Percentiles rank a stretch among this genome's conserved stretches.
Conservation (phyloP, 1,140 invertebrate species). For the Diorhabda elongata region DNA sequence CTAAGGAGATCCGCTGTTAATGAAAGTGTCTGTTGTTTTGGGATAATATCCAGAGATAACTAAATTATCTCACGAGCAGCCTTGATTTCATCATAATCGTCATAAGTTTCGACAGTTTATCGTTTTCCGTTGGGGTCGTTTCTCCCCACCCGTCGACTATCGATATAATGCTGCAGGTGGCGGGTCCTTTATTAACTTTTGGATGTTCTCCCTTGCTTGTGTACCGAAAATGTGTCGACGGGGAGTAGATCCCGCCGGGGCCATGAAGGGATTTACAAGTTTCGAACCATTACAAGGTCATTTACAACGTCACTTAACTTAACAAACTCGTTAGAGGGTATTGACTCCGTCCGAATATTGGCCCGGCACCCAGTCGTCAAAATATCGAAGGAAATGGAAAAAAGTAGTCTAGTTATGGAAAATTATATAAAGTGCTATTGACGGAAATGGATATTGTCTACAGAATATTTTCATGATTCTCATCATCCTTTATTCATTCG, state of each 20-base stretch:
- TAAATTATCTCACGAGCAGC: background rate
- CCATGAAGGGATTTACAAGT: slow-evolving; percentile 12
- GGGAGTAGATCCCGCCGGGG: slow-evolving; percentile 13
- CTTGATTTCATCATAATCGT: background rate
- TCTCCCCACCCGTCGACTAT: slow-evolving; percentile 1
- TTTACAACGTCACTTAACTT: slow-evolving; percentile 16
- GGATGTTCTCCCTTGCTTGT: background rate
- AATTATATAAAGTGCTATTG: too few species aligned
- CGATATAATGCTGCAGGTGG: slow-evolving; percentile 4
- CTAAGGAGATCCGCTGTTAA: background rate
- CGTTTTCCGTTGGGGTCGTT: background rate
- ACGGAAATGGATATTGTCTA: too few species aligned
- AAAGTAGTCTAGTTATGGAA: too few species aligned
- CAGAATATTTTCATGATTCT: too few species aligned
- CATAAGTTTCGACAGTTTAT: background rate
- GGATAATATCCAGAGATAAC: background rate
- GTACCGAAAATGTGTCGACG: slow-evolving; percentile 10
- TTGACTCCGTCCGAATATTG: slow-evolving; percentile 9
- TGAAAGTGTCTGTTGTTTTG: background rate
- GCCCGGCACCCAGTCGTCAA: too few species aligned
- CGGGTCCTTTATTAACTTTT: slow-evolving; percentile 11
- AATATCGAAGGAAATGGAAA: too few species aligned
- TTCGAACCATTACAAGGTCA: slow-evolving; percentile 19
- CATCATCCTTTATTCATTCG: too few species aligned
- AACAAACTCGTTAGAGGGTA: slow-evolving; percentile 15